Base-by-base conservation (phyloP, 2,113 vertebrate genomes). In the Eclectus roratus region DNA sequence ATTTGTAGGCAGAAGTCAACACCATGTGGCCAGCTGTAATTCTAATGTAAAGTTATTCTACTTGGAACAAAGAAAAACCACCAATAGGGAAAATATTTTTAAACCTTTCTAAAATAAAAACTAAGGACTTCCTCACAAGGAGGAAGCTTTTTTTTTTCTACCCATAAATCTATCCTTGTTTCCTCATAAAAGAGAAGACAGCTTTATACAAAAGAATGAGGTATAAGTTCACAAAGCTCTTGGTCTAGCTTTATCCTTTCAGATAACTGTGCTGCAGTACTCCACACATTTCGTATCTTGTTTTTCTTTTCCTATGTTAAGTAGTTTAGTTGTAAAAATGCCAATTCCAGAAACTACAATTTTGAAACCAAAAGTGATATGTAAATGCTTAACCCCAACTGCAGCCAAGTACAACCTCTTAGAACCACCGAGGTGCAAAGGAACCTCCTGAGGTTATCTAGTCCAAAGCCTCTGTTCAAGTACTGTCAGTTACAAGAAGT, bases 31-130 rank as follows among this genome's bases (percentile, higher is more conserved):
- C 49, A 86, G 72, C 39, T 86, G 93, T 88, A 94, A 86, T 91
- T 96, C 89, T 90, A 86, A 84, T 73, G 90, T 92, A 85, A 94
- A 88, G 64, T 88, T 93, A 93, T 87, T 93, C 85, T 90, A 91
- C 56, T 79, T 63, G 28, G 69, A 91, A 93, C 11, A 44, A 89
- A 96, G 43, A 49, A 84, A 94, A 95, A 76, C 4, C 19, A 81
- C 65, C 56, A 84, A 50, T 13, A 25, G 41, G n/a, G 31, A 85
- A 92, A 69, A 71, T 47, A 11, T 64, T 89, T 91, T 64, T 43
- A 86, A 84, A 41, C 19, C 43, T 76, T 85, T 92, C 85, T 82
- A 50, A 93, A 94, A 78, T 60, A 86, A 71, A 92, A 85, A 66
- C 7, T 41, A 68, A 41, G 61, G 63, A 55, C 28, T 78, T 77